phyloP scores from a whole-genome alignment of 1,140 invertebrate genomes.

The Daktulosphaira vitifoliae region DNA sequence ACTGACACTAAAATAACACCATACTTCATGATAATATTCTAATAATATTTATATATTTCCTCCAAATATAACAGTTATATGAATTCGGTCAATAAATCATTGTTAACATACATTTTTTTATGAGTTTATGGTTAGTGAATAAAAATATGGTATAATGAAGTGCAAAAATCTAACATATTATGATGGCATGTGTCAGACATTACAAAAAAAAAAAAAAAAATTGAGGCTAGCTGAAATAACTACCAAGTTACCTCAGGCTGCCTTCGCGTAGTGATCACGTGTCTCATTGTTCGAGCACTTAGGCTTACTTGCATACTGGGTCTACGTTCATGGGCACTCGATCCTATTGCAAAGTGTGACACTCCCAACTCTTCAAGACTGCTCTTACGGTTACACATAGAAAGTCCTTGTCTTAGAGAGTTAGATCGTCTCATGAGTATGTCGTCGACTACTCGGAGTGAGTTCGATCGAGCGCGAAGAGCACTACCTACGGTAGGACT shows the following conservation, averaged over 20 bases:
- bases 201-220: background rate
- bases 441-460: slow-evolving; percentile 72
- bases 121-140: background rate
- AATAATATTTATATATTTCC: too few relatives aligned
- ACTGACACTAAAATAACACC: too few relatives aligned
- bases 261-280: slow-evolving; percentile 23
- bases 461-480: slow-evolving; percentile 71
- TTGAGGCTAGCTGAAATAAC: slow-evolving; percentile 28
- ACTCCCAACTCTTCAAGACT: slow-evolving; percentile 78
- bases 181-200: too few relatives aligned
- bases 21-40: too few relatives aligned
- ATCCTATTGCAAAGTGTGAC: slow-evolving; percentile 46
- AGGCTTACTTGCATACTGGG: slow-evolving; percentile 35
- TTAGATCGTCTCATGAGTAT: slow-evolving; percentile 72
- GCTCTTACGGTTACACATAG: slow-evolving; percentile 58
- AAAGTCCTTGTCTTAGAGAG: slow-evolving; percentile 67
- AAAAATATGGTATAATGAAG: background rate
- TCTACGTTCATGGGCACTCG: slow-evolving; percentile 30
- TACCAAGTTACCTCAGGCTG: slow-evolving; percentile 31
- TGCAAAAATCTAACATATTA: background rate
- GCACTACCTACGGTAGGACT: slow-evolving; percentile 65
- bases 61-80: too few relatives aligned
- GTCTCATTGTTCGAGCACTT: slow-evolving; percentile 20
- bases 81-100: too few relatives aligned
- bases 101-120: too few relatives aligned